Percentiles rank a stretch among this genome's conserved stretches.
Conservation (phyloP, 2,113 vertebrate genomes). For the Ranitomeya imitator region DNA sequence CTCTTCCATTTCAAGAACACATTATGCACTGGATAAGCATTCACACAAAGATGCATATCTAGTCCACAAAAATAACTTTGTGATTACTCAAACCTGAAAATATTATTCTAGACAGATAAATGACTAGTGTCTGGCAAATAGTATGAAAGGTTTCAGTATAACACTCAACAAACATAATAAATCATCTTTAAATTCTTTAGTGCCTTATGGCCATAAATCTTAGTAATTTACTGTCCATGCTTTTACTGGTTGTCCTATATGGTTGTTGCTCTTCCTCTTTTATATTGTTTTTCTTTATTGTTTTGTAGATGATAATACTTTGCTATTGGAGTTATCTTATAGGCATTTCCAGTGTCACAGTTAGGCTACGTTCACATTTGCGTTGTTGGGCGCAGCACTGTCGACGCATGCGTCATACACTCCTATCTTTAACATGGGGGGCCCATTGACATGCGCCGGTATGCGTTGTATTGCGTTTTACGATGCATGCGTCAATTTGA, state of each 20-base stretch:
- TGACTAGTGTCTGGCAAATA: neutral
- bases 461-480: too few relatives aligned
- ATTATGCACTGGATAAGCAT: neutral
- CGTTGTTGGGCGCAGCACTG: too few relatives aligned
- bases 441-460: too few relatives aligned
- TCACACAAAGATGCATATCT: conserved; percentile 1
- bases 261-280: neutral
- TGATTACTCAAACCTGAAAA: neutral
- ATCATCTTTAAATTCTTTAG: neutral
- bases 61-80: neutral
- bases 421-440: too few relatives aligned
- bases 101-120: neutral
- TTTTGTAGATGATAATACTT: neutral
- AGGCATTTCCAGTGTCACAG: neutral
- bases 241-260: neutral
- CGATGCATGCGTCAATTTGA: too few relatives aligned
- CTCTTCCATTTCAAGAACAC: neutral
- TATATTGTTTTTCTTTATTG: neutral
- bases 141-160: neutral
- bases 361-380: too few relatives aligned
- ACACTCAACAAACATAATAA: neutral
- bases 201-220: conserved; percentile 10
- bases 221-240: conserved; percentile 15
- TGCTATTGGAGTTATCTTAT: neutral
- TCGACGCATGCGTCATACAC: too few relatives aligned